Evolutionary conservation across 2,888 invertebrate genomes (phyloP), one percentile per base, ranked within the genome.

Genomic region (Lasioglossum pauxillum): DNA sequence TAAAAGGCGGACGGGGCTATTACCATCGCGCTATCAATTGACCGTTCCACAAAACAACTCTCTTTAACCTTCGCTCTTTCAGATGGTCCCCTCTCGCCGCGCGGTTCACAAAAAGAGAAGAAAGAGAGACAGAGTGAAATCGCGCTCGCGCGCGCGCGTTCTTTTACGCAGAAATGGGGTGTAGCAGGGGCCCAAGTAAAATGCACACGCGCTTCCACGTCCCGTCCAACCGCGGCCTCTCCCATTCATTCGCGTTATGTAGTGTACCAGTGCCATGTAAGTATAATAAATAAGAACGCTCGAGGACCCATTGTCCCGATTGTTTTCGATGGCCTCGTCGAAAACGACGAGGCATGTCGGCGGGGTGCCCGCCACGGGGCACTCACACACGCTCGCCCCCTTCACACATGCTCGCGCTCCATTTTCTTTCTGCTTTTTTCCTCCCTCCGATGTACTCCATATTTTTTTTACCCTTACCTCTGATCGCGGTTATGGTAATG

Each of bases 271-370:
- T 90, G 89, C 89, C 91, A 88, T 88, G 90, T 90, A 92, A 93
- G 92, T 93, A 93, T 92, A 92, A 93, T 93, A 93, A 93, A 92
- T 93, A 93, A 92, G 92, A 92, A 92, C 90, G 91, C 87, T 92
- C 90, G 87, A 91, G 91, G 89, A 87, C 87, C 92, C 88, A 93
- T 93, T 94, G 93, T 93, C 78, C 88, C 90, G 89, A 93, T 93
- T 93, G 93, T 93, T 94, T 93, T 92, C 91, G 89, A 92, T 92
- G 88, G 89, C 88, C 90, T 90, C 92, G 91, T 93, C 90, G 92
- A 90, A 89, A 91, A 87, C 89, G 83, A 89, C 84, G 86, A 86
- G 83, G 84, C 74, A 89, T 86, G 85, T 88, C 91, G 85, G 86
- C 91, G 90, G 93, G 92, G 92, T 89, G 92, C 91, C 80, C 92